Base-by-base conservation (phyloP, 2,113 vertebrate species). In the Myxocyprinus asiaticus region DNA sequence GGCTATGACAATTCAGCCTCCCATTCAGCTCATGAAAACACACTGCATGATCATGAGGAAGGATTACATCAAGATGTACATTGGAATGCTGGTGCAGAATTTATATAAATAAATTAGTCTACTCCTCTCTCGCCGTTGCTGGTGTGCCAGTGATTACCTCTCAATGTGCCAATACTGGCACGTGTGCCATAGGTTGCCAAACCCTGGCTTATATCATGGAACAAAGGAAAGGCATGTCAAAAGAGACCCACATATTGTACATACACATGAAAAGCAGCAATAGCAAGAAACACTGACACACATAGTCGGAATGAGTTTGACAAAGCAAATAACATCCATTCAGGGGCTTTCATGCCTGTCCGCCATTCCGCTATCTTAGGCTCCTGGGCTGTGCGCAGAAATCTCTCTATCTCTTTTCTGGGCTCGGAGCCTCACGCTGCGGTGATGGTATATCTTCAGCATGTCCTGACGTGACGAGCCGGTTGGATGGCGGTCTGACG, bases 371-470 rank as follows among this genome's bases (percentile, higher is more conserved):
- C 67, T 61, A 68, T 33, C 22, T 33, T 3, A 82, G 64, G 69
- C 73, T 56, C 56, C 22, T 14, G 47, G 47, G 15, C 62, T 65
- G 45, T 62, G 66, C 11, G 22, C 5, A 50, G 67, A 71, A 61
- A 79, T 70, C 55, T 63, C 58, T 53, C 61, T 10, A 50, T 70
- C 53, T 64, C 47, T 43, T 70, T 44, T 17, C 33, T 44, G 45
- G 58, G 61, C 47, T 76, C 6, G 9, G 33, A 76, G 62, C 45
- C 67, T 69, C 9, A 53, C 51, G 17, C 55, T 9, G 62, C 55
- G 74, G 48, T 4, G 71, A 75, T 74, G 77, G 87, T 88, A 83
- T 81, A 82, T 86, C 86, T 88, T 82, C 75, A 84, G 82, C 85
- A 86, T 77, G 83, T 12, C 87, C 83, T 71, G 70, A 58, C 53